Percentiles rank a stretch among this genome's conserved stretches.
These are phyloP conservation scores for Setophaga kirtlandii DNA, from an alignment of 2,113 vertebrate species.

Conservation along the genomic window DNA sequence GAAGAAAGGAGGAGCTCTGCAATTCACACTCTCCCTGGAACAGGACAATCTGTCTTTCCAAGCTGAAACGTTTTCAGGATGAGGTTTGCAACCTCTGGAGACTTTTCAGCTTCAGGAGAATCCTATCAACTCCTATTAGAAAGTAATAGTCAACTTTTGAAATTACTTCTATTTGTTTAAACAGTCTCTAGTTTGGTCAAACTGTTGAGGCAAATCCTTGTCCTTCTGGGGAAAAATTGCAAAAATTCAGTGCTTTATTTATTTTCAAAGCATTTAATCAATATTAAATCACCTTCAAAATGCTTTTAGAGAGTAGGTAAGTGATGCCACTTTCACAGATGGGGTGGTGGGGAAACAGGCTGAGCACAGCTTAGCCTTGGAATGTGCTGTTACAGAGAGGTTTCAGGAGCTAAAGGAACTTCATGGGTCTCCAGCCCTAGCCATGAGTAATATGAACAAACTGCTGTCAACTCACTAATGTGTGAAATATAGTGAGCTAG, in stretches of 20 bases:
- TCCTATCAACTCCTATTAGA: not conserved
- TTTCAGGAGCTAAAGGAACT: not conserved
- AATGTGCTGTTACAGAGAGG: not conserved
- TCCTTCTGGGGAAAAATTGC: not conserved
- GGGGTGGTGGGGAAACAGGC: not conserved
- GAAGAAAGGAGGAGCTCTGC: not conserved
- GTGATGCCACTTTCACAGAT: not conserved
- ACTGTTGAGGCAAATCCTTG: not conserved
- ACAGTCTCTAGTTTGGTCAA: not conserved
- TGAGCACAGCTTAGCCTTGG: not conserved
- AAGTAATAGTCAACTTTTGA: not conserved
- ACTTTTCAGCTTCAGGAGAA: not conserved
- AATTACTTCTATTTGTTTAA: not conserved
- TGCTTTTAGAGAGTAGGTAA: not conserved
- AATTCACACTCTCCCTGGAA: not conserved
- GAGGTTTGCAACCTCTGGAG: not conserved
- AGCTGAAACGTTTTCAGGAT: not conserved
- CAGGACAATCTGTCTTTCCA: not conserved
- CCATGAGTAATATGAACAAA: not conserved
- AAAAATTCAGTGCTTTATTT: not conserved
- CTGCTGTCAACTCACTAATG: not conserved
- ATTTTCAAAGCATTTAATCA: not conserved
- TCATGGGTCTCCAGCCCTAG: not conserved
- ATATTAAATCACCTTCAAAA: not conserved
- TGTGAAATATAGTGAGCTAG: not conserved